Evolutionary conservation across 2,797 vertebrate genomes (phyloP), one percentile per base, ranked within the genome.

Genomic region (Phylloscopus collybita): DNA sequence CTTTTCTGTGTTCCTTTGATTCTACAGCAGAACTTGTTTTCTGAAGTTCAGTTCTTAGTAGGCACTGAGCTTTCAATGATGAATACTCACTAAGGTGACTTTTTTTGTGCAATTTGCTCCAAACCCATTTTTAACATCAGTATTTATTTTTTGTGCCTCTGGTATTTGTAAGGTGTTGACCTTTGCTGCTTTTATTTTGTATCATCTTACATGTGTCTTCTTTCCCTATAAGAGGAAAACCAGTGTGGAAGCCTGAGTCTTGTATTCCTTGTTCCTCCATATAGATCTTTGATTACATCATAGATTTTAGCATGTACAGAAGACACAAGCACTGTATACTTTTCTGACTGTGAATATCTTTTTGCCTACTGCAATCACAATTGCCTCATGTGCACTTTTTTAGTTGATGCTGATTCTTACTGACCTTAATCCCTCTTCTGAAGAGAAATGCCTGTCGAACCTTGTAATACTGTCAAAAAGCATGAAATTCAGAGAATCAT

Each of bases 391-490:
- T 65, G 88, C 83, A 94, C 85, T 96, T 96, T 96, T 96, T 96
- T 88, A 51, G 73, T 96, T 97, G 97, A 97, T 51, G 91, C 81
- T 97, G 93, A 97, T 96, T 96, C 95, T 96, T 96, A 75, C 95
- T 97, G 97, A 97, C 65, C 80, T 94, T 96, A 96, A 96, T 97
- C 95, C 90, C 71, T 94, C 81, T 86, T 95, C 92, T 95, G 89
- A 94, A 97, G 88, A 95, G 88, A 97, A 96, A 87, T 96, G 96
- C 95, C 95, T 96, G 88, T 96, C 91, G 51, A 97, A 97, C 88
- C 93, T 95, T 95, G 80, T 93, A 92, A 93, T 79, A 93, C 94
- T 96, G 96, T 97, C 97, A 97, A 90, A 96, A 96, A 88, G 79
- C 88, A 96, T 97, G 95, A 97, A 92, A 93, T 95, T 96, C 96